Percentiles rank a stretch among this genome's conserved stretches.
Evolutionary conservation across 2,797 vertebrate genomes (phyloP).

Genomic region (Hipposideros larvatus): DNA sequence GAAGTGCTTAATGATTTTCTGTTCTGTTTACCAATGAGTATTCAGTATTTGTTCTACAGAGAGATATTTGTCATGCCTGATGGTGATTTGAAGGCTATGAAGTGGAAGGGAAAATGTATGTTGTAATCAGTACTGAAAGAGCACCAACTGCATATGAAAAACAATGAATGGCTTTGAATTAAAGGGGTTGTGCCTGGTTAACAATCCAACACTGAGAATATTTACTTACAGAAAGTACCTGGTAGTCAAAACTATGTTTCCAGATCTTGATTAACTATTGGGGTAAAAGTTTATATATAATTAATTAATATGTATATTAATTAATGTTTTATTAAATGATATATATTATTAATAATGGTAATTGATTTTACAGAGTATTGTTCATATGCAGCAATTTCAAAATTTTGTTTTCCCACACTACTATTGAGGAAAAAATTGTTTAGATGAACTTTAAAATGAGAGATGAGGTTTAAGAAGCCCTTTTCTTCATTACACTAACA

Average conservation of each 20-base stretch:
- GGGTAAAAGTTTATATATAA: neutral
- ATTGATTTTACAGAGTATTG: constrained; percentile 1
- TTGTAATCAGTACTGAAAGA: neutral
- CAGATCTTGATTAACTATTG: constrained; percentile 22
- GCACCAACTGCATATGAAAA: neutral
- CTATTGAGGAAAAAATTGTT: neutral
- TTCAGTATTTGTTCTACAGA: neutral
- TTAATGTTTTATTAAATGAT: neutral
- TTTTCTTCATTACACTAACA: neutral
- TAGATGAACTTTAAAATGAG: constrained; percentile 54
- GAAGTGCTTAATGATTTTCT: neutral
- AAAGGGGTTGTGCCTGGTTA: neutral
- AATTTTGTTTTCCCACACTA: neutral
- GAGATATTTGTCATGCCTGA: neutral
- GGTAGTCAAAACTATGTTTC: neutral
- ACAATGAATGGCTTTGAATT: neutral
- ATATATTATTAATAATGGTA: neutral
- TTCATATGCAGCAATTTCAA: neutral
- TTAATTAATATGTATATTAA: neutral
- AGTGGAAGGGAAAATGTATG: neutral
- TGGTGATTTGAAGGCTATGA: neutral
- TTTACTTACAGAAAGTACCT: neutral
- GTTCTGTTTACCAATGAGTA: neutral
- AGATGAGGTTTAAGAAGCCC: neutral
- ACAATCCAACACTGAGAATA: neutral